Base-by-base conservation (phyloP, 1,140 invertebrate species). In the Littorina saxatilis region DNA sequence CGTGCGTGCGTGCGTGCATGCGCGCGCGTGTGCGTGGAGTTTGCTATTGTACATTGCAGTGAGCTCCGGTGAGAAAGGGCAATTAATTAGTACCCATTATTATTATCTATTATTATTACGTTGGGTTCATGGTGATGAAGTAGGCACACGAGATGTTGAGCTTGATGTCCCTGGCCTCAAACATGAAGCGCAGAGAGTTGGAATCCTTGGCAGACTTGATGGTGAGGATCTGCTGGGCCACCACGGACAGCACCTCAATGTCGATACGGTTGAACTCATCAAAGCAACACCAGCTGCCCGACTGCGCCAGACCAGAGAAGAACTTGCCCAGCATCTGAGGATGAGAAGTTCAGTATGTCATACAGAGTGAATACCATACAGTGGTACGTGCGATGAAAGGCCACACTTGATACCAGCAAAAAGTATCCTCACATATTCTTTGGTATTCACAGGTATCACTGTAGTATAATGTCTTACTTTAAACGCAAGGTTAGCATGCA, bases 201-300 rank as follows among this genome's bases (percentile, higher is more conserved):
- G 83, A 70, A 82, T 91, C 90, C 80, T 91, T 91, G 20, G 91
- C 91, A 20, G 87, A 83, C 82, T 92, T 92, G 58, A 93, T 92
- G 23, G 90, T 90, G 4, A 88, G 88, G 58, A 93, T 91, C 83
- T 92, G 92, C 82, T 92, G 90, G n/a, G 92, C 92, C 13, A 92
- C 90, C 0, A 97, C 96, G 13, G 96, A 97, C 52, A 97, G 90
- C 9, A 97, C 97, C 92, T 97, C 96, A 58, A 98, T 95, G 82
- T 97, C 96, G 58, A 97, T 97, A 11, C 96, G 93, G 91, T 98
- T 98, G 91, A 98, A 97, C 90, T 98, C 96, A 87, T 98, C 96
- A 91, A 98, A 97, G 88, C 96, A 98, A 87, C 96, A 96, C 96
- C 96, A 97, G 13, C 96, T 96, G 11, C 96, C 96, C 7, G 95